These are phyloP conservation scores for Holcopasites calliopsidis DNA, from an alignment of 1,140 invertebrate genomes.

Conservation along the genomic window DNA sequence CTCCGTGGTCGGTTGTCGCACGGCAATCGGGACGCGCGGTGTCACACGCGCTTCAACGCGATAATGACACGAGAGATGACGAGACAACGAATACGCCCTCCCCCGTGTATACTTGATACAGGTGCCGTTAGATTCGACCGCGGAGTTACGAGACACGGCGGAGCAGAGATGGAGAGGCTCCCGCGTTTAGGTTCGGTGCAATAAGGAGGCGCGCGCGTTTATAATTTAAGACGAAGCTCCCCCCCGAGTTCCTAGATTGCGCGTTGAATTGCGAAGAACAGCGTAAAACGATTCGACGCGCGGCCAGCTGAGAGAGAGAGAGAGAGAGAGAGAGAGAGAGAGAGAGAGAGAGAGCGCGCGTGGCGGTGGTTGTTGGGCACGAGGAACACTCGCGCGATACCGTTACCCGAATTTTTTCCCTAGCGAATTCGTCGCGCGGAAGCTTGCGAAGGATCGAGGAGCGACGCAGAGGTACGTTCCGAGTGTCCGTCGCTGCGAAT, in stretches of 20 bases:
- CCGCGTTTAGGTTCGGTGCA: slow-evolving; percentile 68
- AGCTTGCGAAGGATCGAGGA: too few species aligned
- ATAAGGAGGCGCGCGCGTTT: slow-evolving; percentile 62
- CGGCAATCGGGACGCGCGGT: slow-evolving; percentile 1
- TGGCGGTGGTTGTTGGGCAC: too few species aligned
- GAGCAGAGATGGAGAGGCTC: slow-evolving; percentile 1
- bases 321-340: too few species aligned
- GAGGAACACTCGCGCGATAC: background rate
- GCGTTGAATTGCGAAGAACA: slow-evolving; percentile 48
- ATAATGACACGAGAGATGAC: slow-evolving; percentile 19
- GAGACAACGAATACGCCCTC: slow-evolving; percentile 45
- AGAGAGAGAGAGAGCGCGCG: too few species aligned
- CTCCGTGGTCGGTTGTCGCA: background rate
- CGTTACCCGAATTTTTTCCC: slow-evolving; percentile 11
- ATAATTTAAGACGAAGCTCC: slow-evolving; percentile 64
- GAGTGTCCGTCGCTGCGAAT: background rate
- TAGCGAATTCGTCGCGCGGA: background rate
- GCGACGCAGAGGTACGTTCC: too few species aligned
- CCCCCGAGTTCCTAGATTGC: slow-evolving; percentile 69
- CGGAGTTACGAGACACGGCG: slow-evolving; percentile 30
- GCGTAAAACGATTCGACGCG: slow-evolving; percentile 52
- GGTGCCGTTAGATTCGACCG: slow-evolving; percentile 61
- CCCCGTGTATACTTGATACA: slow-evolving; percentile 42
- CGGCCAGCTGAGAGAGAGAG: slow-evolving; percentile 12
- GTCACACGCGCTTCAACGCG: slow-evolving; percentile 1